Evolutionary conservation across 2,113 vertebrate species (phyloP).

Genomic region (Dasyurus viverrinus): DNA sequence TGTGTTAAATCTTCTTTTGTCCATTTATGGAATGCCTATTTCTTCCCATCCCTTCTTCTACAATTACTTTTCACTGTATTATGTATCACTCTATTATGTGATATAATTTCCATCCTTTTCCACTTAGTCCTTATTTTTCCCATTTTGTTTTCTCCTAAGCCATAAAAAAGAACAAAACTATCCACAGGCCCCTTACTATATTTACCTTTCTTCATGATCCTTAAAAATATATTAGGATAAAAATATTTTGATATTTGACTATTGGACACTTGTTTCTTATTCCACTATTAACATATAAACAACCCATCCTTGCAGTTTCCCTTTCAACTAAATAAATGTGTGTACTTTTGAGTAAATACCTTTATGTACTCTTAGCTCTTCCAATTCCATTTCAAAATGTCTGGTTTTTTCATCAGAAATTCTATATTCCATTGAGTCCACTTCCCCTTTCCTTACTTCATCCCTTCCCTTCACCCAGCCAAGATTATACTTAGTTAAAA

Average conservation of each 20-base stretch:
- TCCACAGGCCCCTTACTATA: not conserved
- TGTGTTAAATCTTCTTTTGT: not conserved
- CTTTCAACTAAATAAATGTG: not conserved
- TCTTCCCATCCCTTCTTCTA: not conserved
- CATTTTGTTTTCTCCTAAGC: not conserved
- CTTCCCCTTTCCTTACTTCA: not conserved
- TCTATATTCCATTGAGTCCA: not conserved
- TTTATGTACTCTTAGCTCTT: not conserved
- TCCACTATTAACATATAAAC: not conserved
- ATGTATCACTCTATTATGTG: not conserved
- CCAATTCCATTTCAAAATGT: not conserved
- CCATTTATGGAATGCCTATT: not conserved
- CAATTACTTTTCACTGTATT: not conserved
- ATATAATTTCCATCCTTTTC: not conserved
- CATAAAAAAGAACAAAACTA: not conserved
- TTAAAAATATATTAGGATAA: not conserved
- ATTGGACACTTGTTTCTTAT: not conserved
- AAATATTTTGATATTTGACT: too few species aligned
- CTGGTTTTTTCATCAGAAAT: not conserved
- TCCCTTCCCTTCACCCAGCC: not conserved
- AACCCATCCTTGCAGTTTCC: not conserved
- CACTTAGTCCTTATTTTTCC: not conserved
- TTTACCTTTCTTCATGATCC: not conserved
- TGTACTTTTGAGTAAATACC: not conserved
- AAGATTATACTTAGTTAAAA: not conserved